Evolutionary conservation across 2,888 invertebrate genomes (phyloP).

Genomic region (Meliscaeva auricollis): DNA sequence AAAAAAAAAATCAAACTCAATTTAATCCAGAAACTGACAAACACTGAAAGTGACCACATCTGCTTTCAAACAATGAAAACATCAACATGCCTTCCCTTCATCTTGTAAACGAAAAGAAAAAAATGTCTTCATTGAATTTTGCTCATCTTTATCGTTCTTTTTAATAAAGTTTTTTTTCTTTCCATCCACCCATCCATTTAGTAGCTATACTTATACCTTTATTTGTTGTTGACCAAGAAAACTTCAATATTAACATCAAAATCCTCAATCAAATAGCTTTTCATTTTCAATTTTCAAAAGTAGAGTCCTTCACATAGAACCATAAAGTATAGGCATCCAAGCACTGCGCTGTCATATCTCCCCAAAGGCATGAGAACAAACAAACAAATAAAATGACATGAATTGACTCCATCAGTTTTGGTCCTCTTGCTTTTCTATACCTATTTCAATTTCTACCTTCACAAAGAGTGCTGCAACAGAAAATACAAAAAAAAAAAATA

Average conservation of each 20-base stretch:
- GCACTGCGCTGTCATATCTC: conserved; percentile 19
- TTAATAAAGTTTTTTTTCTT: conserved; percentile 16
- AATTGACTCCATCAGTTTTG: conserved; percentile 33
- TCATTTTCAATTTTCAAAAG: conserved; percentile 54
- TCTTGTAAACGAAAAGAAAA: neutral
- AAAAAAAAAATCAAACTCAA: conserved; percentile 26
- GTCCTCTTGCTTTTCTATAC: conserved; percentile 2
- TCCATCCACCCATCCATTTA: conserved; percentile 3
- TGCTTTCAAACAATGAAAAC: conserved; percentile 23
- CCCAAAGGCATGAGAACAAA: conserved; percentile 11
- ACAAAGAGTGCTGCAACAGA: conserved; percentile 25
- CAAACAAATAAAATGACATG: conserved; percentile 65
- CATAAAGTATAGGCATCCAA: conserved; percentile 29
- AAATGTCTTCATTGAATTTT: conserved; percentile 20
- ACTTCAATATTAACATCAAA: conserved; percentile 62
- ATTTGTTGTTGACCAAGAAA: conserved; percentile 62
- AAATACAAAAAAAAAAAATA: neutral
- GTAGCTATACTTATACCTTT: conserved; percentile 29
- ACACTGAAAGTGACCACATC: conserved; percentile 48
- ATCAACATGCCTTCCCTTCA: neutral
- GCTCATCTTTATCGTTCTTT: conserved; percentile 24
- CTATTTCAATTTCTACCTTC: conserved; percentile 14
- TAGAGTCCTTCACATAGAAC: conserved; percentile 37
- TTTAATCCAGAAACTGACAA: conserved; percentile 42
- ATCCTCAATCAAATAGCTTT: conserved; percentile 67